Evolutionary conservation across 2,888 invertebrate genomes (phyloP), one percentile per base, ranked within the genome.

Genomic region (Sussaba pulchella): DNA sequence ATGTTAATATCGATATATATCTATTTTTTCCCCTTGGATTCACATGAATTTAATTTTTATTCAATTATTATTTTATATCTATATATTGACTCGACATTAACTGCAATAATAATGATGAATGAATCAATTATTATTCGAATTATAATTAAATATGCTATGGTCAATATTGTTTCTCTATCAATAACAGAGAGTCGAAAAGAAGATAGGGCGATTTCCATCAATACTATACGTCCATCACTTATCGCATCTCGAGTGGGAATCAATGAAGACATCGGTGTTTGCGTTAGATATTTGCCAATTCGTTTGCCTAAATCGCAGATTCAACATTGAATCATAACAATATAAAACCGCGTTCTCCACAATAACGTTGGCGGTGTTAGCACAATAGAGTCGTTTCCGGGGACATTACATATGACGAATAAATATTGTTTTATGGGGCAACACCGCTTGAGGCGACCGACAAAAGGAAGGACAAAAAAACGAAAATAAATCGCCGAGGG

Each of bases 351-450:
- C 12, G 2, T 41, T 54, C 12, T 10, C 9, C 24, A 8, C 21
- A 12, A 21, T 2, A 8, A 24, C 5, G 39, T 24, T 24, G 24
- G 24, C n/a, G n/a, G n/a, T n/a, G n/a, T n/a, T n/a, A n/a, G n/a
- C 24, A 19, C 9, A 1, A 39, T 14, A 50, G 31, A 39, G 17
- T 50, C 24, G n/a, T 41, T 64, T 57, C 10, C 54, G 2, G 19
- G 52, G 19, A 54, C 36, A 24, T 74, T 47, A n/a, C 17, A n/a
- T 52, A 19, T 31, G 26, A 2, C 54, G 47, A 45, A 66, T 66
- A 61, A 76, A 76, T 64, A 21, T 73, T 64, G 14, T 74, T 59
- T 59, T 12, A 70, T 63, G n/a, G 14, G n/a, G 6, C 12, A 50
- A 66, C n/a, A 21, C 39, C 61, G 59, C 12, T 66, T 26, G 12